A percentile compares a stretch with the other conserved stretches of the same genome.
Conservation (phyloP, 1,140 invertebrate genomes). For the Parapsyche elsis region DNA sequence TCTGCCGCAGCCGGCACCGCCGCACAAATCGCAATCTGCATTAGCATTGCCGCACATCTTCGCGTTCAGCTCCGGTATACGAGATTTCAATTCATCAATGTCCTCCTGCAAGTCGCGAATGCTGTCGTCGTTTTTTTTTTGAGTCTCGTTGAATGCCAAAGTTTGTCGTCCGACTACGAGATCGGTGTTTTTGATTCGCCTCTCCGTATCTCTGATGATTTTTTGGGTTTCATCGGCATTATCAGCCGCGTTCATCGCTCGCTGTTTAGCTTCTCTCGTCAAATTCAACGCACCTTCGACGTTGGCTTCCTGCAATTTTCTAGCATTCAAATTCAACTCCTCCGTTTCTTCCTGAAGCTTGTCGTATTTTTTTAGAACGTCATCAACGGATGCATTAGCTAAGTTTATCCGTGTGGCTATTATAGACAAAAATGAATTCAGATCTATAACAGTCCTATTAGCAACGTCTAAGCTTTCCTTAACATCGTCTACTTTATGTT, state of each 20-base stretch:
- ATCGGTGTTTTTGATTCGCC: slow-evolving; percentile 86
- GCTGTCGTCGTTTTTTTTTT: slow-evolving; percentile 76
- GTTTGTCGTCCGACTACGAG: slow-evolving; percentile 78
- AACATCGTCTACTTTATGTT: slow-evolving; percentile 64
- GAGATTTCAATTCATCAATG: slow-evolving; percentile 73
- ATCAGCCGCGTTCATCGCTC: slow-evolving; percentile 76
- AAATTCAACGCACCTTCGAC: slow-evolving; percentile 94
- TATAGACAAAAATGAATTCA: slow-evolving; percentile 75
- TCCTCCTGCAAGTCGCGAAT: slow-evolving; percentile 74
- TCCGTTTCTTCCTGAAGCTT: slow-evolving; percentile 78
- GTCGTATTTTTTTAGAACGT: slow-evolving; percentile 78
- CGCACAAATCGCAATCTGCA: slow-evolving; percentile 92
- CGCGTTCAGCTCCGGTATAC: slow-evolving; percentile 87
- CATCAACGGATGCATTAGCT: slow-evolving; percentile 80
- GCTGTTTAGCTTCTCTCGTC: slow-evolving; percentile 81
- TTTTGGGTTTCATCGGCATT: slow-evolving; percentile 71
- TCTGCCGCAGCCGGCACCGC: slow-evolving; percentile 91
- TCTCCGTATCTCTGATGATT: slow-evolving; percentile 79
- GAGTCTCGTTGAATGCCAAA: slow-evolving; percentile 75
- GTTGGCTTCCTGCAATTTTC: slow-evolving; percentile 92
- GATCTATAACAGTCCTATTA: not conserved
- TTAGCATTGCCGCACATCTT: slow-evolving; percentile 90
- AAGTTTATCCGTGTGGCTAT: slow-evolving; percentile 82
- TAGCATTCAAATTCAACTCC: slow-evolving; percentile 86
- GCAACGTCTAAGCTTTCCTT: slow-evolving; percentile 64